phyloP scores from a whole-genome alignment of 2,113 vertebrate species.

The Oceanites oceanicus region DNA sequence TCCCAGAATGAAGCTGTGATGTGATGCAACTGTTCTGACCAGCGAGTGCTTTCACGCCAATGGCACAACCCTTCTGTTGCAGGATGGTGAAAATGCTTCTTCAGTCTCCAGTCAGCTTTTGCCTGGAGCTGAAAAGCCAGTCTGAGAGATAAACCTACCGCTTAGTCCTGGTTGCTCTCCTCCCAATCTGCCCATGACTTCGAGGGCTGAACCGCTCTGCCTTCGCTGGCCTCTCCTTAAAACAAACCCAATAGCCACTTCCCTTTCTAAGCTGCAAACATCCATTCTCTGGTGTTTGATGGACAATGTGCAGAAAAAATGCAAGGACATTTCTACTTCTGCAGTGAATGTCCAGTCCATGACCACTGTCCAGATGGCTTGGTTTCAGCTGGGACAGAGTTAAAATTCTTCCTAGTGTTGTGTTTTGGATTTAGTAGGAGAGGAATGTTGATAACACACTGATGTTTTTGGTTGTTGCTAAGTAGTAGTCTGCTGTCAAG shows the following conservation, averaged over 20 bases:
- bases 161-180: background rate
- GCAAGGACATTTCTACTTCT: background rate
- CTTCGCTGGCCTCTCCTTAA: background rate
- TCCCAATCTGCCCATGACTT: background rate
- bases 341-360: accelerated
- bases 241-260: background rate
- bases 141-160: background rate
- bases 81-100: background rate
- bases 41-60: accelerated
- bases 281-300: background rate
- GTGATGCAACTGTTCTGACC: background rate
- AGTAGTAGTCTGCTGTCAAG: too few relatives aligned
- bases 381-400: too few relatives aligned
- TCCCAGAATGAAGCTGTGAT: background rate
- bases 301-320: background rate
- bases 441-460: too few relatives aligned
- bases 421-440: too few relatives aligned
- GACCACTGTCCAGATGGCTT: background rate
- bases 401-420: too few relatives aligned
- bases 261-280: background rate
- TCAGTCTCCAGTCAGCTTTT: background rate
- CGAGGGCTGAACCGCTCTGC: background rate
- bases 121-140: background rate
- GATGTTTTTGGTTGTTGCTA: too few relatives aligned
- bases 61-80: background rate